These are phyloP conservation scores for Monochamus alternatus DNA, from an alignment of 2,888 invertebrate species.

Conservation along the genomic window DNA sequence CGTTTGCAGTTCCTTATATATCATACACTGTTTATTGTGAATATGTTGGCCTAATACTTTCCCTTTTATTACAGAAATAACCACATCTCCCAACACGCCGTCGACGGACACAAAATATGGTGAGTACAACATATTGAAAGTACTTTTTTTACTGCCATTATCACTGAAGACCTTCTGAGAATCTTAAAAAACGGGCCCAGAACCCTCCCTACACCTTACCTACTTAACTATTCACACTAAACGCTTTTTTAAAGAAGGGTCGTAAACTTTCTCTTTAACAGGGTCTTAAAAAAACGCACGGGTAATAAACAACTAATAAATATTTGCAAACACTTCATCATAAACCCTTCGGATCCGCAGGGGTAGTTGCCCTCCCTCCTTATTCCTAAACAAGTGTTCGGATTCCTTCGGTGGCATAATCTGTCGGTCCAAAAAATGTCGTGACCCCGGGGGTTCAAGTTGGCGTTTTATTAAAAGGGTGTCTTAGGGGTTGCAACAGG, in stretches of 20 bases:
- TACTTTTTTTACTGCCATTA: slow-evolving; percentile 21
- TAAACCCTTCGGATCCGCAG: slow-evolving; percentile 38
- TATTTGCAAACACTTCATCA: slow-evolving; percentile 46
- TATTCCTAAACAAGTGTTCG: slow-evolving; percentile 59
- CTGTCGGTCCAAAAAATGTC: slow-evolving; percentile 59
- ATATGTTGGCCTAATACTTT: background rate
- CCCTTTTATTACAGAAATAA: slow-evolving; percentile 65
- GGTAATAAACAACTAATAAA: slow-evolving; percentile 38
- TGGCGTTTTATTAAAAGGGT: slow-evolving; percentile 61
- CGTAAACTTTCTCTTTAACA: slow-evolving; percentile 49
- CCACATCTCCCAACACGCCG: slow-evolving; percentile 63
- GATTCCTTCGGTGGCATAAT: slow-evolving; percentile 56
- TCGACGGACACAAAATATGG: slow-evolving; percentile 66
- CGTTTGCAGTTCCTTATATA: too few relatives aligned
- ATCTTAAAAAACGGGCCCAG: slow-evolving; percentile 42
- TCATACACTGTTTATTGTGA: too few relatives aligned
- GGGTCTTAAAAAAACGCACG: slow-evolving; percentile 39
- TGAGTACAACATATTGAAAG: slow-evolving; percentile 58
- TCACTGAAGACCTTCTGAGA: slow-evolving; percentile 39
- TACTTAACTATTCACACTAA: slow-evolving; percentile 24
- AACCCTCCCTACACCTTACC: slow-evolving; percentile 40
- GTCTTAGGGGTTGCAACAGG: slow-evolving; percentile 65
- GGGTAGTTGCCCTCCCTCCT: slow-evolving; percentile 58
- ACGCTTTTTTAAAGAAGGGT: slow-evolving; percentile 15
- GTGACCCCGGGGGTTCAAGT: slow-evolving; percentile 61